These are phyloP conservation scores for Drosophila longiperda DNA, from an alignment of 2,888 invertebrate species.

Conservation along the genomic window DNA sequence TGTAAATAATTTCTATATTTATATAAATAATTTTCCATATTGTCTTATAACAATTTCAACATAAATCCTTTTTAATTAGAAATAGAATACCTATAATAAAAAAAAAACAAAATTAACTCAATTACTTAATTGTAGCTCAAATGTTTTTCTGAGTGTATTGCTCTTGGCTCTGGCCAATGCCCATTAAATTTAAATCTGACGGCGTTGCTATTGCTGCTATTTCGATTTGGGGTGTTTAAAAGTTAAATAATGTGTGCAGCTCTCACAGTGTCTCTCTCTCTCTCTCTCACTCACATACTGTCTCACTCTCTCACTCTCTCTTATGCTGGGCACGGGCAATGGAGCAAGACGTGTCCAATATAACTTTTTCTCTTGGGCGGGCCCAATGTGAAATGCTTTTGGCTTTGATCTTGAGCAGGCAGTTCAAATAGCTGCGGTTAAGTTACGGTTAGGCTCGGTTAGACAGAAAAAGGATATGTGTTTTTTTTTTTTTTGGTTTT, in stretches of 20 bases:
- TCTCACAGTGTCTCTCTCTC: neutral
- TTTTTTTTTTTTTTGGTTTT: neutral
- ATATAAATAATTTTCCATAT: neutral
- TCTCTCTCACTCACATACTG: neutral
- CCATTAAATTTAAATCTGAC: conserved; percentile 77
- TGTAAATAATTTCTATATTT: neutral
- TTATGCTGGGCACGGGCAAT: conserved; percentile 57
- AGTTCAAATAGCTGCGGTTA: conserved; percentile 77
- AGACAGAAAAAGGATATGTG: conserved; percentile 57
- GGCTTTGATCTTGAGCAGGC: conserved; percentile 71
- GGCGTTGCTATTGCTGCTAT: conserved; percentile 53
- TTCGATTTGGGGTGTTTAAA: conserved; percentile 75
- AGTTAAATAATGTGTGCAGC: conserved; percentile 74
- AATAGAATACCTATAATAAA: neutral
- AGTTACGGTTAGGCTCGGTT: conserved; percentile 54
- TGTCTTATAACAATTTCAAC: too few species aligned
- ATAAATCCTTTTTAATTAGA: neutral
- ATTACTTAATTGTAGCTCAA: neutral
- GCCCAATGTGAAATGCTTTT: conserved; percentile 27
- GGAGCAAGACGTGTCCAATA: conserved; percentile 80
- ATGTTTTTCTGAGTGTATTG: neutral
- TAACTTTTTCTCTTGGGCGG: conserved; percentile 67
- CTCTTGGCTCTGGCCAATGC: conserved; percentile 18
- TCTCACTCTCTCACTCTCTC: neutral
- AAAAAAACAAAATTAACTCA: accelerated